phyloP scores from a whole-genome alignment of 92 coral and sea anemone genomes.

The Bergia sp. region DNA sequence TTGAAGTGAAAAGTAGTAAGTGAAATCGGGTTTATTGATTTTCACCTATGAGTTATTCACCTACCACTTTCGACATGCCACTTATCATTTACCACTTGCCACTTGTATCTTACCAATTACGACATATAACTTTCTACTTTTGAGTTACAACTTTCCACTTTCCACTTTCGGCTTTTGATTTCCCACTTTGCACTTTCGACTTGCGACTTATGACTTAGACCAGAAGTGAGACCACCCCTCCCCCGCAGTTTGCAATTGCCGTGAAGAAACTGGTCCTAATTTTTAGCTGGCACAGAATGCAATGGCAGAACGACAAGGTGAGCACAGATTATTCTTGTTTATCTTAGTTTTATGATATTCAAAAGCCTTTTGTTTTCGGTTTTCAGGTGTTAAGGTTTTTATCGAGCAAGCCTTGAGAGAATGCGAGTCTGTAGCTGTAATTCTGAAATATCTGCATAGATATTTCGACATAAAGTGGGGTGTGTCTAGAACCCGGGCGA shows the following conservation, averaged over 20 bases:
- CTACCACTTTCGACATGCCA: background rate
- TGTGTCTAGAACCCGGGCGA: no score
- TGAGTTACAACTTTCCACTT: constrained; percentile 1
- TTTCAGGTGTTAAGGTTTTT: background rate
- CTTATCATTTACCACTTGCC: background rate
- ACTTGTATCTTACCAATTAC: background rate
- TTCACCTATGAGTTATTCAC: background rate
- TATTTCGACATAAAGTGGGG: no score
- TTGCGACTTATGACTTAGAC: constrained; percentile 23
- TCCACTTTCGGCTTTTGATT: background rate
- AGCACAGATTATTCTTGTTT: constrained; percentile 10
- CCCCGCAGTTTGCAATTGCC: background rate
- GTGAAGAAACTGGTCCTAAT: constrained; percentile 16
- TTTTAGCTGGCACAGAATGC: background rate
- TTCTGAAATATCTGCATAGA: background rate
- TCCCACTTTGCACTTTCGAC: constrained; percentile 20
- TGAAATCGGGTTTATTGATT: background rate
- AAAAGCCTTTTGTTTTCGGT: constrained; percentile 3
- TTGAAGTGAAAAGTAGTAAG: background rate
- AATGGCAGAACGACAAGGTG: constrained; percentile 14
- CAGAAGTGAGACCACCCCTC: constrained; percentile 26
- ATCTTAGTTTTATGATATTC: constrained; percentile 14
- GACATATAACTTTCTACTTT: background rate
- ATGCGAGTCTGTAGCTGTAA: background rate
- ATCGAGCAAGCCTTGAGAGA: background rate